These are phyloP conservation scores for Florisuga fusca DNA, from an alignment of 2,797 vertebrate genomes.

Conservation along the genomic window DNA sequence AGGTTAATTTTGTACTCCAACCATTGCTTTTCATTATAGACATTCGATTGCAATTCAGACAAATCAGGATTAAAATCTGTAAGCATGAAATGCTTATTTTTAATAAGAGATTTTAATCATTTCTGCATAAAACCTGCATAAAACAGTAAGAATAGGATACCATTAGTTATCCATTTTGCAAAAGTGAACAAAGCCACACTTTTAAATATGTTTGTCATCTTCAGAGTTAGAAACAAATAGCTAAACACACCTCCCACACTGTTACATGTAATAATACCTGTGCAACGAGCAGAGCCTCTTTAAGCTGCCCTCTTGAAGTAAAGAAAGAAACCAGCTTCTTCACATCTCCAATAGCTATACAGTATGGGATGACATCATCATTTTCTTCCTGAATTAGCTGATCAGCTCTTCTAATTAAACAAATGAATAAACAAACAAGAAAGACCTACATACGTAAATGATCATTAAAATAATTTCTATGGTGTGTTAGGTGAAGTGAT, in stretches of 20 bases:
- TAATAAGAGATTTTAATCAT: background rate
- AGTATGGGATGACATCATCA: constrained; percentile 93
- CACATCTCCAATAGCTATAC: constrained; percentile 91
- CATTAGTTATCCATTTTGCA: background rate
- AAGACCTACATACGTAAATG: background rate
- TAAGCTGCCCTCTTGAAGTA: constrained; percentile 91
- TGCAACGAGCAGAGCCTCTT: constrained; percentile 90
- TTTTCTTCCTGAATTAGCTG: constrained; percentile 94
- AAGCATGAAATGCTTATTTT: background rate
- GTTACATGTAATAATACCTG: constrained; percentile 82
- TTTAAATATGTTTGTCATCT: background rate
- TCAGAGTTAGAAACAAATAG: background rate
- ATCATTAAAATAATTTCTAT: background rate
- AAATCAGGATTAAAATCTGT: background rate
- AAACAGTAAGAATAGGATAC: background rate
- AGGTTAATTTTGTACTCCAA: background rate
- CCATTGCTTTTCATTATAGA: background rate
- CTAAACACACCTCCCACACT: background rate
- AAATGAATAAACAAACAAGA: background rate
- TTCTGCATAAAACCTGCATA: background rate
- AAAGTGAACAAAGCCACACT: background rate
- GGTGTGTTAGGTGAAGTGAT: background rate
- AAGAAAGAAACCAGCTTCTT: constrained; percentile 92
- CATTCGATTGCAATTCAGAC: background rate
- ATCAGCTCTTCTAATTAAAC: constrained; percentile 87